Base-by-base conservation (phyloP, 2,113 vertebrate genomes). In the Rhombomys opimus region DNA sequence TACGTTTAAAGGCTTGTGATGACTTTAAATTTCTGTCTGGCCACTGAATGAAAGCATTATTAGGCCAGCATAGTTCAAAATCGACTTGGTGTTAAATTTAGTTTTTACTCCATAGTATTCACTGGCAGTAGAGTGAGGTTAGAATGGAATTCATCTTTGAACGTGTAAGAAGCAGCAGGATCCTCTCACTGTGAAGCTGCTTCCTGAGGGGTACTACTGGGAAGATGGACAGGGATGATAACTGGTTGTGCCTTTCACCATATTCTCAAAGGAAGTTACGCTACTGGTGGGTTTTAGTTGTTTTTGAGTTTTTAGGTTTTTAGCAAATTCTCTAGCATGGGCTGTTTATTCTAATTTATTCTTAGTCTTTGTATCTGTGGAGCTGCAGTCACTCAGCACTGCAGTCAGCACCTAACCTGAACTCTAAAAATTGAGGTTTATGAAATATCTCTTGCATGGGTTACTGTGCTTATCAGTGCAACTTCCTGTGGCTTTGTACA, bases 361-460 rank as follows among this genome's bases (percentile, higher is more conserved):
- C 65, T 27, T 78, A 32, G 95, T 82, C 38, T 95, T 94, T 88
- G 67, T 84, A 84, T 95, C 84, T 94, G 59, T 89, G 76, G 73
- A 77, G 23, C 59, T n/a, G 46, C 46, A 86, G 41, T 91, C 91
- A 50, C 75, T 72, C 59, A 78, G 59, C 35, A 81, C 25, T 35
- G n/a, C 6, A 75, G 68, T 85, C 61, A 92, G 35, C 86, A 50
- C 22, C 65, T 41, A 90, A 57, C 54, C 80, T 54, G n/a, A n/a
- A 92, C 81, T 27, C 50, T 87, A 41, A 81, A 89, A 90, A 82
- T 5, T 81, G 38, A 80, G 76, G 59, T 91, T 87, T 81, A 91
- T 86, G 61, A 78, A 67, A 13, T 81, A 25, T 89, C 13, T 50
- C 65, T 94, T 80, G 70, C 2, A 7, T 61, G 92, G 52, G 27